Percentiles rank a stretch among this genome's conserved stretches.
Evolutionary conservation across 1,140 invertebrate genomes (phyloP).

Genomic region (Atta texana): DNA sequence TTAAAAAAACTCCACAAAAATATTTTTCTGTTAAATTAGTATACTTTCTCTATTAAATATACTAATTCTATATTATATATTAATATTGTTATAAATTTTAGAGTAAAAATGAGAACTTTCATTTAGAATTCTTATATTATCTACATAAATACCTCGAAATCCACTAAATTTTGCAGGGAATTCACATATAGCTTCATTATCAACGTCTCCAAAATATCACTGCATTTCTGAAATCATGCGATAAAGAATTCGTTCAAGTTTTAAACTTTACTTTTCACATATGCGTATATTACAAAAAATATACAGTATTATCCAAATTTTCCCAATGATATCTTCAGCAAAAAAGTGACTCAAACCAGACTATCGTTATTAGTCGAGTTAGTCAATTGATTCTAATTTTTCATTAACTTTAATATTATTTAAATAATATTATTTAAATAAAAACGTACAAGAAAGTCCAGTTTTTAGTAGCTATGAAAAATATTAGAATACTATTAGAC

Average conservation of each 20-base stretch:
- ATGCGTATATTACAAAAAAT: slow-evolving; percentile 12
- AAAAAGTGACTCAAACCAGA: neutral
- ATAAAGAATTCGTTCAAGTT: slow-evolving; percentile 1
- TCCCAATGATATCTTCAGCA: neutral
- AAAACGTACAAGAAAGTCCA: neutral
- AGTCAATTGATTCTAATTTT: neutral
- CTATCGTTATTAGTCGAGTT: neutral
- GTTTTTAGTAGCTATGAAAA: neutral
- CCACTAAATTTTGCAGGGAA: neutral
- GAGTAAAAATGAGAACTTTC: neutral
- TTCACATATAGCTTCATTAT: neutral
- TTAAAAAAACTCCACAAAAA: neutral
- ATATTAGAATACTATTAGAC: neutral
- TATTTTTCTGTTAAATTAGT: neutral
- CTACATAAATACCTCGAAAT: neutral
- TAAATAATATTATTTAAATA: neutral
- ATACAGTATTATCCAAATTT: slow-evolving; percentile 2
- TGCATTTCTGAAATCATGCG: slow-evolving; percentile 6
- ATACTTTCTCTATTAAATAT: neutral
- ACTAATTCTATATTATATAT: too few relatives aligned
- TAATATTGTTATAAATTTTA: slow-evolving; percentile 13
- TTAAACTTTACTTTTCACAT: slow-evolving; percentile 3
- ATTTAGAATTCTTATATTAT: neutral
- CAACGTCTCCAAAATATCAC: neutral
- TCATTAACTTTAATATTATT: neutral